Percentiles rank a stretch among this genome's conserved stretches.
These are phyloP conservation scores for Eupithecia abbreviata DNA, from an alignment of 2,888 invertebrate species.

Conservation along the genomic window DNA sequence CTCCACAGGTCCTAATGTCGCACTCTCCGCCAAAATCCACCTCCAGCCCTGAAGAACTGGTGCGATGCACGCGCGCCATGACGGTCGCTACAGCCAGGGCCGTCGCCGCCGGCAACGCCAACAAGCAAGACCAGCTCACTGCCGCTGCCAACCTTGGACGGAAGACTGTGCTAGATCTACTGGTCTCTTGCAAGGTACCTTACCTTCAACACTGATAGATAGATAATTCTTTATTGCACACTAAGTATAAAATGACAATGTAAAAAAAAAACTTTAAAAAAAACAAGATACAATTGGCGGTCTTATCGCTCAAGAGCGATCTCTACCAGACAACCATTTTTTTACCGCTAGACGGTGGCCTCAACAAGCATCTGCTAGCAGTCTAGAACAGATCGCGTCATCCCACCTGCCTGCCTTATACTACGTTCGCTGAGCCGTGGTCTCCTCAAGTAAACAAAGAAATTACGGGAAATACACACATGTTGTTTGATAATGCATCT, in stretches of 20 bases:
- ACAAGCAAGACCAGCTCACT: slow-evolving; percentile 91
- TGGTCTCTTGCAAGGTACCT: slow-evolving; percentile 91
- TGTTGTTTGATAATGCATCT: no score
- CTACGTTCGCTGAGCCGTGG: background rate
- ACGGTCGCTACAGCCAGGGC: slow-evolving; percentile 97
- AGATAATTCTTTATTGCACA: no score
- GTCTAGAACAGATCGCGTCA: background rate
- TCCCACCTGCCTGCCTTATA: background rate
- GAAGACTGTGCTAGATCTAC: slow-evolving; percentile 96
- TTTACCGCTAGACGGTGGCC: background rate
- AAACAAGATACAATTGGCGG: no score
- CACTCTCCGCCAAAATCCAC: slow-evolving; percentile 73
- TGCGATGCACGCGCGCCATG: slow-evolving; percentile 96
- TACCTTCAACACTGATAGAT: no score
- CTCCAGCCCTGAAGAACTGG: slow-evolving; percentile 95
- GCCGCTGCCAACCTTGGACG: slow-evolving; percentile 97
- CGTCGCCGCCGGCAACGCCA: slow-evolving; percentile 91
- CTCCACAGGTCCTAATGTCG: slow-evolving; percentile 85
- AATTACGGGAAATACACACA: no score
- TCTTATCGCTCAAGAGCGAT: no score
- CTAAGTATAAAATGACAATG: no score
- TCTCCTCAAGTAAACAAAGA: background rate
- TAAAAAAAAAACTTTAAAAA: no score
- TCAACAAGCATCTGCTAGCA: background rate
- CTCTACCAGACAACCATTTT: no score